Conservation (phyloP, 1,140 invertebrate species). For the Cydia strobilella region DNA sequence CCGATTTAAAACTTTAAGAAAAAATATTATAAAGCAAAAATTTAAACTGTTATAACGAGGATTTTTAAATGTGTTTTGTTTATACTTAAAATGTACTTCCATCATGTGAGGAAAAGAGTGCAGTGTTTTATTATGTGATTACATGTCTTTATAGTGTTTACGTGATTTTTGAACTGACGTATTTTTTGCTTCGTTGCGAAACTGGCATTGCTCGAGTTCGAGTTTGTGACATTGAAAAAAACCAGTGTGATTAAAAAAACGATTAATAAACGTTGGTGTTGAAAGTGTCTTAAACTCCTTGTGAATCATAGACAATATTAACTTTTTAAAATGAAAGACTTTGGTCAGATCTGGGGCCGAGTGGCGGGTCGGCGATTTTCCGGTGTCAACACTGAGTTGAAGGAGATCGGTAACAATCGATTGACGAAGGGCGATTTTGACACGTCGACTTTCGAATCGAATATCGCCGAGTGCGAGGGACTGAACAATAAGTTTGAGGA, state of each 20-base stretch:
- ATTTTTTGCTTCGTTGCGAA: neutral
- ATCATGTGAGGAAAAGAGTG: conserved; percentile 24
- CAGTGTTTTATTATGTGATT: conserved; percentile 4
- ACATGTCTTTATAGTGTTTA: conserved; percentile 8
- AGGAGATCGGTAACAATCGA: conserved; percentile 60
- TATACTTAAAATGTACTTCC: conserved; percentile 6
- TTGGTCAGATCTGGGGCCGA: conserved; percentile 80
- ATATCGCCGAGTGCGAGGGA: conserved; percentile 64
- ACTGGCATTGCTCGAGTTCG: conserved; percentile 14
- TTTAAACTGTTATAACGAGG: neutral
- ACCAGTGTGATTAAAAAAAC: neutral
- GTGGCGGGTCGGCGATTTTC: conserved; percentile 76
- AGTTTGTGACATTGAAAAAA: neutral
- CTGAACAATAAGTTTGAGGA: conserved; percentile 62
- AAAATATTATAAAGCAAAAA: neutral
- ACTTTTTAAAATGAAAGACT: conserved; percentile 79
- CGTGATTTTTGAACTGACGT: neutral
- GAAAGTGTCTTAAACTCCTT: neutral
- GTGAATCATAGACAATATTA: conserved; percentile 1
- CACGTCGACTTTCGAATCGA: conserved; percentile 50
- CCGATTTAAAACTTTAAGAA: neutral
- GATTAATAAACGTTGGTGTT: neutral
- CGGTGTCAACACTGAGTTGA: conserved; percentile 63
- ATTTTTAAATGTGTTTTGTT: neutral
- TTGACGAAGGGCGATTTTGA: conserved; percentile 55